These are phyloP conservation scores for Epizoanthus fatuus DNA, from an alignment of 92 coral and sea anemone species.

Conservation along the genomic window DNA sequence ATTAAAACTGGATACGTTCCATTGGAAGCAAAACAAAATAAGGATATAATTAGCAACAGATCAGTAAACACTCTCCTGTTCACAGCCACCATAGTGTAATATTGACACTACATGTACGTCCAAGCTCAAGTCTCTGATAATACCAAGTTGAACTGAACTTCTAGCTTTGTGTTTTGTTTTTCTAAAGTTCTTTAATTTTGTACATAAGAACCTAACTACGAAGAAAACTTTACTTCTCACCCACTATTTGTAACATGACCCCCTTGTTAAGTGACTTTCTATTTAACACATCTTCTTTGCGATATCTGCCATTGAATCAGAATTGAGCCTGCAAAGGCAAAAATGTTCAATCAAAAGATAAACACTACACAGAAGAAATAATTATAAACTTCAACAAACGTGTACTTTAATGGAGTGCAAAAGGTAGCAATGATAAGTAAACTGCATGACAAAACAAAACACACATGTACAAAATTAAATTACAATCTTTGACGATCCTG, in stretches of 20 bases:
- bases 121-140: neutral
- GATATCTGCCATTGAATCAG: neutral
- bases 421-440: too few species aligned
- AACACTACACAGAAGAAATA: neutral
- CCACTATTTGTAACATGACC: neutral
- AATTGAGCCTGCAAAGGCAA: constrained; percentile 17
- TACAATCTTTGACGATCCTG: too few species aligned
- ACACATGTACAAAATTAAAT: too few species aligned
- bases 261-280: neutral
- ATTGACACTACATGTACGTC: neutral
- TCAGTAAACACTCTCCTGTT: too few species aligned
- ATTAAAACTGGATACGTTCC: too few species aligned
- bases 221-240: constrained; percentile 18
- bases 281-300: neutral
- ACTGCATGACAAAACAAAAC: too few species aligned
- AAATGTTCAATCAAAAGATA: neutral
- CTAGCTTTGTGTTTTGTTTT: neutral
- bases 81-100: neutral
- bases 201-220: constrained; percentile 21
- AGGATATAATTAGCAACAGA: too few species aligned
- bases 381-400: neutral
- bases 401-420: too few species aligned
- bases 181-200: neutral
- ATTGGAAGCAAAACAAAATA: too few species aligned
- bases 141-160: neutral